phyloP scores from a whole-genome alignment of 2,797 vertebrate genomes.

The Buphagus erythrorhynchus region DNA sequence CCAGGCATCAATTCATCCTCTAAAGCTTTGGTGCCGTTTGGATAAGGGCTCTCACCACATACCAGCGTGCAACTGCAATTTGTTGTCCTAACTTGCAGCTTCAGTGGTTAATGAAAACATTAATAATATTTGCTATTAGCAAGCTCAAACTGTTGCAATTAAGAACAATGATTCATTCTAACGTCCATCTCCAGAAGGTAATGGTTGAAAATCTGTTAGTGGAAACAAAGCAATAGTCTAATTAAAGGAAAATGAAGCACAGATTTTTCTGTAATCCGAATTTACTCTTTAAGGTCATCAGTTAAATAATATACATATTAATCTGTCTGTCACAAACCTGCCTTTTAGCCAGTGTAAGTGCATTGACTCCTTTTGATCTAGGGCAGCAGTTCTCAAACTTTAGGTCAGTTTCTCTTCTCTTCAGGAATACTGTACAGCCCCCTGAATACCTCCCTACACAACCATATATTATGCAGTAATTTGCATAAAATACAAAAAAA shows the following conservation, averaged over 20 bases:
- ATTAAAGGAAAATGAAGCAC: constrained; percentile 51
- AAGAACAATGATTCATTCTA: neutral
- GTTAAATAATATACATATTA: constrained; percentile 27
- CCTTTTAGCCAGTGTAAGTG: constrained; percentile 20
- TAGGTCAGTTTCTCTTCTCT: neutral
- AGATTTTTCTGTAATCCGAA: constrained; percentile 31
- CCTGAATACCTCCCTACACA: neutral
- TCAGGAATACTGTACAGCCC: neutral
- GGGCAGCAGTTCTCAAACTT: constrained; percentile 63
- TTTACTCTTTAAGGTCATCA: constrained; percentile 11
- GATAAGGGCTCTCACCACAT: neutral
- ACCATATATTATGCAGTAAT: constrained; percentile 29
- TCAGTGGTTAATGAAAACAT: constrained; percentile 40
- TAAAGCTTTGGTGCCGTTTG: constrained; percentile 37
- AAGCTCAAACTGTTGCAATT: neutral
- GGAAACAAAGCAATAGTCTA: constrained; percentile 12
- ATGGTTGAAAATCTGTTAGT: neutral
- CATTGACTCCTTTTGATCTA: constrained; percentile 32
- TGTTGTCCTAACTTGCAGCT: neutral
- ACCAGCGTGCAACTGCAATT: neutral
- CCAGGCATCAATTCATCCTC: neutral
- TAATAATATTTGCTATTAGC: neutral
- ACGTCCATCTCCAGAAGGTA: neutral
- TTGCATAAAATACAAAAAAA: constrained; percentile 60
- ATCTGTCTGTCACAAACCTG: neutral